Evolutionary conservation across 2,797 vertebrate species (phyloP).

Genomic region (Hafferia zeledoni): DNA sequence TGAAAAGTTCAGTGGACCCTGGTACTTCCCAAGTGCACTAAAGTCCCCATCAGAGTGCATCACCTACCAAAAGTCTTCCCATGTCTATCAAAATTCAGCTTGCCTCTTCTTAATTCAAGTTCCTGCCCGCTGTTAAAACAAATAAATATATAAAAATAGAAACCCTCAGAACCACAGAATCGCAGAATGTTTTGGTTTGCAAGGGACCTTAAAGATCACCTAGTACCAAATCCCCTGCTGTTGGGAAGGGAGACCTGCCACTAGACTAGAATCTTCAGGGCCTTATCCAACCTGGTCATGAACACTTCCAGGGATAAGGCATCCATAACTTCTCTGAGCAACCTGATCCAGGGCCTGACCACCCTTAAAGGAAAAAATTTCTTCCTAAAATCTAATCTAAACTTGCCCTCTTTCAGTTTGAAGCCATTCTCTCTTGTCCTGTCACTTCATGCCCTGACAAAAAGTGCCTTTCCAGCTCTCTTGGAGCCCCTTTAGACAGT

Average conservation of each 20-base stretch:
- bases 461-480: not conserved
- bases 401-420: not conserved
- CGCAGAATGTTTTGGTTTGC: not conserved
- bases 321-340: not conserved
- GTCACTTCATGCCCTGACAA: too few relatives aligned
- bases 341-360: not conserved
- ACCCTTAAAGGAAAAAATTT: not conserved
- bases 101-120: not conserved
- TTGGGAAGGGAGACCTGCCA: not conserved
- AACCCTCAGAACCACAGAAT: not conserved
- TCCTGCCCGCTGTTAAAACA: not conserved
- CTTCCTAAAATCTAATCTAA: not conserved
- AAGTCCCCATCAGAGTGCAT: not conserved
- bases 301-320: not conserved
- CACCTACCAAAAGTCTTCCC: not conserved
- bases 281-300: rapidly evolving
- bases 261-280: not conserved
- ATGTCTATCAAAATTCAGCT: not conserved
- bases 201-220: not conserved
- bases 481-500: rapidly evolving
- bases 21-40: not conserved
- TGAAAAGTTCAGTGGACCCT: not conserved
- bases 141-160: not conserved
- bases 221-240: not conserved
- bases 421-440: not conserved